Evolutionary conservation across 1,140 invertebrate genomes (phyloP), one percentile per base, ranked within the genome.

Genomic region (Holotrichia oblita): DNA sequence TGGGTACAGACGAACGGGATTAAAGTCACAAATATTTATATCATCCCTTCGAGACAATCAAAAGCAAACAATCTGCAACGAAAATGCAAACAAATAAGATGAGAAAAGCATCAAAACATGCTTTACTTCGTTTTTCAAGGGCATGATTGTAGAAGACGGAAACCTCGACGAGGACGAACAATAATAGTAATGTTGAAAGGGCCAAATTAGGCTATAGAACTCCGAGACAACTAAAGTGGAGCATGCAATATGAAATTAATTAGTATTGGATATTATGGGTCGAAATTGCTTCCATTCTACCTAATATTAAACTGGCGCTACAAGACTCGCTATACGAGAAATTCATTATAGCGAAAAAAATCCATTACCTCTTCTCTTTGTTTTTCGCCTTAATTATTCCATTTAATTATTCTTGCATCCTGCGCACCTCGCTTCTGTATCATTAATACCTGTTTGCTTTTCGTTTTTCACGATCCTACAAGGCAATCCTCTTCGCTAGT

Each of bases 241-340:
- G 44, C n/a, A 48, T 48, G 44, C 44, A 48, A 48, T 48, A 48
- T 48, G 44, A 48, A 48, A 48, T 48, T 48, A 48, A 48, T 48
- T 48, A 48, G 44, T 48, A 48, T 48, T 48, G 44, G 44, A 48
- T 48, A 48, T 48, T 48, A 48, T n/a, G 44, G 44, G 44, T 48
- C 44, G 44, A 48, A 48, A 48, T 48, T 48, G 44, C 10, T 48
- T 48, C 12, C 44, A 10, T 6, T 3, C 44, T 10, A 10, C 12
- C 0, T 48, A 48, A 48, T 48, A 48, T 48, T 48, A 48, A 48
- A 48, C 44, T 10, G 12, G n/a, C 44, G 44, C n/a, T 14, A 48
- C 8, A 12, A 48, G 12, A 48, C 44, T n/a, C 44, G n/a, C 12
- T 48, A 48, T 48, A 48, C 44, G n/a, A 48, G 44, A n/a, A 14